Evolutionary conservation across 2,797 vertebrate species (phyloP).

Genomic region (Silurus aristotelis): DNA sequence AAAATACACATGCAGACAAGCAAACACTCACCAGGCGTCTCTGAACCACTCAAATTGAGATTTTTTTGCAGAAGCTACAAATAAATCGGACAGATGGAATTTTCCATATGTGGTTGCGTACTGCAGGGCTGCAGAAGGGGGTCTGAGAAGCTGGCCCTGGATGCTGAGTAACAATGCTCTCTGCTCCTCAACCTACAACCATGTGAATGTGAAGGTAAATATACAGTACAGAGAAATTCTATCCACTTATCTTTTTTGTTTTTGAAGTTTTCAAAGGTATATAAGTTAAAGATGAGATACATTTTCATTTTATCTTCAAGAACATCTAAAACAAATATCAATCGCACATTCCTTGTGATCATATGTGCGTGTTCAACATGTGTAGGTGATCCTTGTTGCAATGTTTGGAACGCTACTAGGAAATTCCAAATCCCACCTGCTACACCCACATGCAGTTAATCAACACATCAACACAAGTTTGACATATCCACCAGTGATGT

Average conservation of each 20-base stretch:
- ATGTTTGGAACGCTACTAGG: constrained; percentile 1
- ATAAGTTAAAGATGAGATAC: background rate
- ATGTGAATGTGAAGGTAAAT: background rate
- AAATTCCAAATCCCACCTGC: background rate
- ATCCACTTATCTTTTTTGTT: background rate
- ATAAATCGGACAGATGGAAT: constrained; percentile 46
- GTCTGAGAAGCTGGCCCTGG: constrained; percentile 14
- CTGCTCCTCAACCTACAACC: background rate
- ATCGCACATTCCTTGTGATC: background rate
- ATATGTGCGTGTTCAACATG: constrained; percentile 12
- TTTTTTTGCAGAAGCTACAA: constrained; percentile 35
- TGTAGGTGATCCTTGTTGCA: background rate
- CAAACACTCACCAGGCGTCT: constrained; percentile 24
- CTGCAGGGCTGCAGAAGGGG: constrained; percentile 20
- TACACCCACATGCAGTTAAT: background rate
- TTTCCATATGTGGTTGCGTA: constrained; percentile 44
- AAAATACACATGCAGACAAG: constrained; percentile 14
- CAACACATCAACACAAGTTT: background rate
- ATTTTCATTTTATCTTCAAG: background rate
- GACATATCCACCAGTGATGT: background rate
- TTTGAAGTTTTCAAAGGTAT: background rate
- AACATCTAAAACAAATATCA: background rate
- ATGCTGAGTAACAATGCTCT: constrained; percentile 35
- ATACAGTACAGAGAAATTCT: background rate
- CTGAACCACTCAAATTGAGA: constrained; percentile 24